Evolutionary conservation across 2,113 vertebrate species (phyloP), one percentile per base, ranked within the genome.

Genomic region (Oceanites oceanicus): DNA sequence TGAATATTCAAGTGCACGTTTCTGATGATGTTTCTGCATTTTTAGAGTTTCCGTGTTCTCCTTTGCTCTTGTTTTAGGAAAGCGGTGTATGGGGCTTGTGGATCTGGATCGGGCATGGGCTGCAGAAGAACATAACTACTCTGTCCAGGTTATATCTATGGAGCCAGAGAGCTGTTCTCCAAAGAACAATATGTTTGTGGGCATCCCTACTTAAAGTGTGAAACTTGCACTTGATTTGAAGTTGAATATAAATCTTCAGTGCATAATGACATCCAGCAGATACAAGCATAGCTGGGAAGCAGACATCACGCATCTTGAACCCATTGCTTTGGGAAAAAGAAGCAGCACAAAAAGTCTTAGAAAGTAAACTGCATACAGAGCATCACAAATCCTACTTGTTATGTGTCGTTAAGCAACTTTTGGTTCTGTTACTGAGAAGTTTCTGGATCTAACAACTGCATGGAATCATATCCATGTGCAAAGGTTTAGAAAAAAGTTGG

Each of bases 141-240:
- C 97, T 3, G 98, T 99, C 61, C 97, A 96, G 86, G 98, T 99
- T 90, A 98, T 99, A 82, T 99, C 99, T 65, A 99, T 99, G 99
- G 98, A 99, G 97, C 99, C 99, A 23, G 99, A 99, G 92, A 99
- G 98, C 77, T 99, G 99, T 92, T 99, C 99, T 52, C 99, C 99
- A 23, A 99, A 99, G 97, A 99, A 99, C 97, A 99, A 99, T 98
- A 98, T 99, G 99, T 96, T 99, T 67, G 98, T 99, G 80, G 99
- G 99, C 23, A 90, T 97, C 86, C 98, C 98, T 34, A 0, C 92
- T 77, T 98, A 98, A 82, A 83, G 45, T 30, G 75, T 66, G 76
- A 90, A 70, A 63, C 15, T 84, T 74, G n/a, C 44, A 18, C 75
- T 76, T 16, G 11, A 59, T 92, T 92, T 81, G 86, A 88, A 92